Evolutionary conservation across 2,113 vertebrate genomes (phyloP).

Genomic region (Baryphthengus martii): DNA sequence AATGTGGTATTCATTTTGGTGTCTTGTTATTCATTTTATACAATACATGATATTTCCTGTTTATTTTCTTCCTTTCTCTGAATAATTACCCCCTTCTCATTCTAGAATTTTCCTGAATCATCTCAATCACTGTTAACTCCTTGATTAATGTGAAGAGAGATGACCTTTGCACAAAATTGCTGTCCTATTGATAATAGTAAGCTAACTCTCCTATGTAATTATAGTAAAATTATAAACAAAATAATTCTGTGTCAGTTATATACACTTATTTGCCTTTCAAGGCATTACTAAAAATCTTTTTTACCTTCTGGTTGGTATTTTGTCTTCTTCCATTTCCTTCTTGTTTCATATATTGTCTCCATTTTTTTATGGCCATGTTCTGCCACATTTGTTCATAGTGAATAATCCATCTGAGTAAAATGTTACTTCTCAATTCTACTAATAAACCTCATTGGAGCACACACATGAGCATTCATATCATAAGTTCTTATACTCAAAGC

Average conservation of each 20-base stretch:
- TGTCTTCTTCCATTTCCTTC: not conserved
- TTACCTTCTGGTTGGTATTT: not conserved
- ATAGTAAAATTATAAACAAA: not conserved
- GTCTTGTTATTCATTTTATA: not conserved
- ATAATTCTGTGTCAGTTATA: not conserved
- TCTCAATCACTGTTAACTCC: slow-evolving; percentile 3
- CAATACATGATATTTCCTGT: not conserved
- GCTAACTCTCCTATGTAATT: not conserved
- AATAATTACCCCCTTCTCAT: not conserved
- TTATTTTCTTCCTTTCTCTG: not conserved
- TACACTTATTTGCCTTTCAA: not conserved
- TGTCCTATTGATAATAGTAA: not conserved
- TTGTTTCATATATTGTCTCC: not conserved
- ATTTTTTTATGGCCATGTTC: not conserved
- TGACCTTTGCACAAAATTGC: not conserved
- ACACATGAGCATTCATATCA: not conserved
- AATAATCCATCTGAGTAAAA: not conserved
- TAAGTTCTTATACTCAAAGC: not conserved
- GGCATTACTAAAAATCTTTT: not conserved
- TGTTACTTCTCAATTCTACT: not conserved
- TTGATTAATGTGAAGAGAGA: slow-evolving; percentile 34
- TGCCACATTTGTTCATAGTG: not conserved
- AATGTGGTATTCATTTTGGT: not conserved
- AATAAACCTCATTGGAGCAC: not conserved
- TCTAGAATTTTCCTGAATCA: not conserved